These are phyloP conservation scores for Caenorhabditis inopinata DNA, from an alignment of 1,140 invertebrate species.

Conservation along the genomic window DNA sequence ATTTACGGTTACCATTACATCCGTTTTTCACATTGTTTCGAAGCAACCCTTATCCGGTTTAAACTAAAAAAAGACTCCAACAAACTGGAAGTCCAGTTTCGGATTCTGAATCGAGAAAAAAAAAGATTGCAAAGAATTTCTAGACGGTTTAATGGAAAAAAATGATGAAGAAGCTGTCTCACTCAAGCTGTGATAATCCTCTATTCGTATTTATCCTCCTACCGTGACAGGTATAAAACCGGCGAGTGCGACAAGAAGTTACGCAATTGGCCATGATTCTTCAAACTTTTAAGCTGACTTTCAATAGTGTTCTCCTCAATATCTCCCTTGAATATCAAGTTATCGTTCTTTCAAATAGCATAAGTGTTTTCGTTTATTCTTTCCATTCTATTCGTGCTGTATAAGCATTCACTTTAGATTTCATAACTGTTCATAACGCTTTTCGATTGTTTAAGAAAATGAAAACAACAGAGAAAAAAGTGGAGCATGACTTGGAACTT, in stretches of 20 bases:
- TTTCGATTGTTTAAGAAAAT: background rate
- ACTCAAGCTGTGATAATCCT: conserved; percentile 24
- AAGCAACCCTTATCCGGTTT: no score
- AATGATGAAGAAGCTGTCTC: background rate
- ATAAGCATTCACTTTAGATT: background rate
- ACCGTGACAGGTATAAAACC: conserved; percentile 24
- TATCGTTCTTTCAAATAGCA: background rate
- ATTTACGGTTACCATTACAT: no score
- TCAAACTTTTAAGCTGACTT: background rate
- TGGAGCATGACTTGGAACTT: background rate
- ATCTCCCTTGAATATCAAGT: background rate
- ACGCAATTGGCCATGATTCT: background rate
- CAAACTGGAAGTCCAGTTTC: background rate
- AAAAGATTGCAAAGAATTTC: background rate
- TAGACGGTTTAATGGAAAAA: background rate
- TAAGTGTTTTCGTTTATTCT: background rate
- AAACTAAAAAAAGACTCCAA: background rate
- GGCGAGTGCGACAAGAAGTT: conserved; percentile 11
- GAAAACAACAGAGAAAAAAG: conserved; percentile 14
- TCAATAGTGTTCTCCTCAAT: background rate
- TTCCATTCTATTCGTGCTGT: background rate
- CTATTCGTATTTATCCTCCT: background rate
- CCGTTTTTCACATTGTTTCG: background rate
- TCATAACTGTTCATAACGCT: background rate
- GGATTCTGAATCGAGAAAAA: background rate